These are phyloP conservation scores for Drosophila parvula DNA, from an alignment of 1,140 invertebrate genomes.

Conservation along the genomic window DNA sequence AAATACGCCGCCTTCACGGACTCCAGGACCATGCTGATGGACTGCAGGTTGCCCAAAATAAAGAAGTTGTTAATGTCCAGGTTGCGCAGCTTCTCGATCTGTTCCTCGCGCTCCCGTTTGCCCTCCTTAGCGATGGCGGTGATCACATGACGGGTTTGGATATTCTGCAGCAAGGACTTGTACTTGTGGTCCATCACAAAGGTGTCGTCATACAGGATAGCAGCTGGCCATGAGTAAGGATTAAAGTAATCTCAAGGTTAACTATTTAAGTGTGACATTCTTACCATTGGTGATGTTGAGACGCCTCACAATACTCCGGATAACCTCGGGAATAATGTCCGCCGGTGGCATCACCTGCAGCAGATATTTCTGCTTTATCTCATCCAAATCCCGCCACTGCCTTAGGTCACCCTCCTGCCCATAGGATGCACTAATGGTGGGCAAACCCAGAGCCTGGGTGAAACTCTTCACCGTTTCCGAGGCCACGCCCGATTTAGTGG, in stretches of 20 bases:
- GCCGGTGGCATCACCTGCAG: conserved; percentile 92
- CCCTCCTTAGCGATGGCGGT: conserved; percentile 86
- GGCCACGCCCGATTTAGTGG: conserved; percentile 89
- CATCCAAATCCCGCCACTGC: conserved; percentile 90
- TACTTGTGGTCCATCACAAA: conserved; percentile 97
- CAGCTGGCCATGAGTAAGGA: conserved; percentile 84
- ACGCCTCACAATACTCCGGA: conserved; percentile 90
- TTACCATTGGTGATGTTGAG: conserved; percentile 93
- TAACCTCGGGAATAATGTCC: conserved; percentile 91
- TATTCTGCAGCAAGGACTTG: conserved; percentile 93
- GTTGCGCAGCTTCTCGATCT: conserved; percentile 89
- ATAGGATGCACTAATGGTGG: conserved; percentile 92
- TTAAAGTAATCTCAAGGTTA: fast-evolving
- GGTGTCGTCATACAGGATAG: conserved; percentile 93
- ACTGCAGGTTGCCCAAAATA: conserved; percentile 89
- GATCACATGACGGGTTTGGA: conserved; percentile 94
- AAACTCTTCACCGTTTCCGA: conserved; percentile 94
- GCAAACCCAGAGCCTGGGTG: conserved; percentile 90
- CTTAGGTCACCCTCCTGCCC: conserved; percentile 92
- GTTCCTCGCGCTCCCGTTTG: conserved; percentile 86
- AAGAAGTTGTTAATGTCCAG: conserved; percentile 96
- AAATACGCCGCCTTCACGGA: conserved; percentile 81
- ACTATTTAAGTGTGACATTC: not conserved
- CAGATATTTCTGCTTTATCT: conserved; percentile 89
- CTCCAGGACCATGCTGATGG: conserved; percentile 88